Evolutionary conservation across 2,113 vertebrate species (phyloP).

Genomic region (Larimichthys crocea): DNA sequence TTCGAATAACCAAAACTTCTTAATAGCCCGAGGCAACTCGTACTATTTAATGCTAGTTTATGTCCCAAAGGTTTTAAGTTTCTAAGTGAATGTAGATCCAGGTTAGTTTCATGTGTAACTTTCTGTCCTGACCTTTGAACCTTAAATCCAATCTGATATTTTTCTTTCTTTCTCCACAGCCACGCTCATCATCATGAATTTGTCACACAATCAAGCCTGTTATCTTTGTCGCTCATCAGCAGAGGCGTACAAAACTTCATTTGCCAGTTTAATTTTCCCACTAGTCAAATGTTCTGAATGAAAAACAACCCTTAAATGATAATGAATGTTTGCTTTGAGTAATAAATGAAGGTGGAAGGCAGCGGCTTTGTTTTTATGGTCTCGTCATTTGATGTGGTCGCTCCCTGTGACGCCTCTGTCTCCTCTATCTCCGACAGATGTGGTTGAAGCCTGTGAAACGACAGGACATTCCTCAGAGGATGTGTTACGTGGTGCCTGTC

Average conservation of each 20-base stretch:
- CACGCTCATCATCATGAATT: background rate
- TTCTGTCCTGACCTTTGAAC: constrained; percentile 2
- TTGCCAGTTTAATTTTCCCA: constrained; percentile 11
- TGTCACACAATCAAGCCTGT: background rate
- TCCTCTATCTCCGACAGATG: constrained; percentile 79
- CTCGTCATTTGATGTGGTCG: too few relatives aligned
- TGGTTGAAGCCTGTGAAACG: constrained; percentile 89
- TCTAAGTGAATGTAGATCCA: constrained; percentile 41
- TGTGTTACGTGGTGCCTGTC: constrained; percentile 85
- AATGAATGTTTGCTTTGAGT: too few relatives aligned
- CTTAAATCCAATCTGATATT: background rate
- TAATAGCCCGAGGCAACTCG: constrained; percentile 44
- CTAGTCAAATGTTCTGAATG: constrained; percentile 5
- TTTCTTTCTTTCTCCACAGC: background rate
- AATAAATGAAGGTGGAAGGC: too few relatives aligned
- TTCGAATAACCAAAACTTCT: constrained; percentile 66
- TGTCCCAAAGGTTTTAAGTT: constrained; percentile 57
- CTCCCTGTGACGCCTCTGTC: background rate
- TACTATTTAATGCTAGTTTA: constrained; percentile 42
- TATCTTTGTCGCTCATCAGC: background rate
- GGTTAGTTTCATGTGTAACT: constrained; percentile 10
- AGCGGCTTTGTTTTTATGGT: too few relatives aligned
- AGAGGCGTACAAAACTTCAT: background rate
- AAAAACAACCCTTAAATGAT: background rate
- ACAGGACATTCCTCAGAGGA: constrained; percentile 83